Base-by-base conservation (phyloP, 2,113 vertebrate species). In the Dipodomys spectabilis region DNA sequence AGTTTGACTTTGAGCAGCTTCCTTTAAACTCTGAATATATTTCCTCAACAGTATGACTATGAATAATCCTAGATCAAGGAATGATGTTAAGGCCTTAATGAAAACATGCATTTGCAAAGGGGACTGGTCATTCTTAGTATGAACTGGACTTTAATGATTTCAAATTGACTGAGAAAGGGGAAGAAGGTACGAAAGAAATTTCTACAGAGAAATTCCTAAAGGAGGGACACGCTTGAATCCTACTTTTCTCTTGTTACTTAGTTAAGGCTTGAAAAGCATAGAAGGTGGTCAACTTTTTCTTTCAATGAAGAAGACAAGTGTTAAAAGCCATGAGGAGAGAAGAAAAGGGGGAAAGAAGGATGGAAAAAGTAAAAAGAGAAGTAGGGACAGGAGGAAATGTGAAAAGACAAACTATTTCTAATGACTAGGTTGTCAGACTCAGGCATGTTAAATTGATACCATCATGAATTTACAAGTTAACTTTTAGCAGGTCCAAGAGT, bases 51-150 rank as follows among this genome's bases (percentile, higher is more conserved):
- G 44, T 44, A n/a, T 19, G 78, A 74, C 4, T 25, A 87, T 78
- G 13, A 83, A 74, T 69, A 77, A 84, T n/a, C 67, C 65, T 65
- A 73, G 3, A 16, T 91, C 28, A 22, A 7, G 32, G 39, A 15
- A 68, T 32, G 10, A 18, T 74, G 92, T 74, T 16, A 57, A 44
- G 25, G 64, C 35, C 30, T 49, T 71, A 35, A 49, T 15, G 64
- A 87, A 49, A 90, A 87, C 18, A 80, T 62, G 11, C 11, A 67
- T 89, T 88, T 62, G 28, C 62, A 77, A 82, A 86, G 12, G 90
- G 20, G 11, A 19, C 13, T 71, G 5, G 49, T 86, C 53, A 60
- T 7, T 60, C 15, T 44, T 64, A 78, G 12, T 60, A 60, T 44
- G 23, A 93, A 72, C 6, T 27, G 39, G 57, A 60, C 20, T 73